Percentiles rank a stretch among this genome's conserved stretches.
These are phyloP conservation scores for Riptortus pedestris DNA, from an alignment of 1,140 invertebrate genomes.

Conservation along the genomic window DNA sequence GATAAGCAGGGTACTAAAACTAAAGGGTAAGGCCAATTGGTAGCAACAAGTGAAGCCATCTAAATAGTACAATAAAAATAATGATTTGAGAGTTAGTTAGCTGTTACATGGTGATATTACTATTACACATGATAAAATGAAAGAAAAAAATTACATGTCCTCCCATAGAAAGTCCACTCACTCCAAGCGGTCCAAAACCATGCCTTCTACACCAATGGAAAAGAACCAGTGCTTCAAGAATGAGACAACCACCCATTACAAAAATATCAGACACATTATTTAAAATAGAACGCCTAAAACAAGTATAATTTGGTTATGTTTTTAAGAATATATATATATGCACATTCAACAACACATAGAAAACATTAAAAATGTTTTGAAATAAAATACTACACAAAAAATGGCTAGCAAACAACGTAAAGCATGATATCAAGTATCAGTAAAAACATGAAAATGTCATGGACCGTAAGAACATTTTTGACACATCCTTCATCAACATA, in stretches of 20 bases:
- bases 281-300: conserved; percentile 74
- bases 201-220: conserved; percentile 86
- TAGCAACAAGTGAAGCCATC: conserved; percentile 94
- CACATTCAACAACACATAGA: no score
- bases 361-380: no score
- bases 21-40: conserved; percentile 87
- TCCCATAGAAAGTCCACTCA: conserved; percentile 98
- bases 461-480: no score
- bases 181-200: conserved; percentile 78
- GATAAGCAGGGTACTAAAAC: conserved; percentile 89
- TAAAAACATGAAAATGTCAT: no score
- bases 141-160: conserved; percentile 52
- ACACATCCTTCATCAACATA: no score
- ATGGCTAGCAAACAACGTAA: no score
- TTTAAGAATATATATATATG: no score
- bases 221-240: conserved; percentile 84
- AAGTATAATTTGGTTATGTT: no score
- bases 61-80: conserved; percentile 37
- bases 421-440: no score
- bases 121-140: neutral
- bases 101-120: neutral
- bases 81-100: neutral
- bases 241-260: conserved; percentile 96
- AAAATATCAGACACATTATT: conserved; percentile 96
- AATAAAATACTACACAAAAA: no score